phyloP scores from a whole-genome alignment of 2,888 invertebrate genomes.

The Tetranychus piercei region DNA sequence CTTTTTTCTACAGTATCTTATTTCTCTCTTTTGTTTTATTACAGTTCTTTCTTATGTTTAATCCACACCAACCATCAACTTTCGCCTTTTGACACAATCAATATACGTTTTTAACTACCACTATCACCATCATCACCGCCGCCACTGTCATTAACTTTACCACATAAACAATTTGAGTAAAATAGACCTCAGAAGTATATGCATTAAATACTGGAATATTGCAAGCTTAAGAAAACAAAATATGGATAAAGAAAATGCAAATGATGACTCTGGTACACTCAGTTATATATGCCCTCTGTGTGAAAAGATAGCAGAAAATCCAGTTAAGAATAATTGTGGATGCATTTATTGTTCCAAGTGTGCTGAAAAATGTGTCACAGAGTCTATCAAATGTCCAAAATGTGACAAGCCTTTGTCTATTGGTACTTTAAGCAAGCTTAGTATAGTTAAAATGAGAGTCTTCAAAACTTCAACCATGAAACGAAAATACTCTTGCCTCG shows the following conservation, averaged over 20 bases:
- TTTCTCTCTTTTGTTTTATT: background rate
- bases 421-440: constrained; percentile 3
- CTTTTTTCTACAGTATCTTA: background rate
- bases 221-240: background rate
- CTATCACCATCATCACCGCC: background rate
- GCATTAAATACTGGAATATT: no score
- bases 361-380: constrained; percentile 7
- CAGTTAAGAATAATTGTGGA: constrained; percentile 8
- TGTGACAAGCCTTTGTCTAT: background rate
- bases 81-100: background rate
- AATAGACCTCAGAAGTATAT: background rate
- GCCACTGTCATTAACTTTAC: no score
- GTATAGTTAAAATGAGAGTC: constrained; percentile 7
- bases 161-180: background rate
- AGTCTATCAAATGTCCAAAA: constrained; percentile 6
- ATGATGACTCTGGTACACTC: background rate
- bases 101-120: background rate
- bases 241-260: background rate
- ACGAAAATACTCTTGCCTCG: constrained; percentile 5
- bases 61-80: background rate
- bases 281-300: background rate
- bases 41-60: background rate
- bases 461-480: constrained; percentile 5
- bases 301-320: constrained; percentile 2
- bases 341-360: constrained; percentile 2